These are phyloP conservation scores for Rousettus leschenaultii DNA, from an alignment of 2,113 vertebrate species.

Conservation along the genomic window DNA sequence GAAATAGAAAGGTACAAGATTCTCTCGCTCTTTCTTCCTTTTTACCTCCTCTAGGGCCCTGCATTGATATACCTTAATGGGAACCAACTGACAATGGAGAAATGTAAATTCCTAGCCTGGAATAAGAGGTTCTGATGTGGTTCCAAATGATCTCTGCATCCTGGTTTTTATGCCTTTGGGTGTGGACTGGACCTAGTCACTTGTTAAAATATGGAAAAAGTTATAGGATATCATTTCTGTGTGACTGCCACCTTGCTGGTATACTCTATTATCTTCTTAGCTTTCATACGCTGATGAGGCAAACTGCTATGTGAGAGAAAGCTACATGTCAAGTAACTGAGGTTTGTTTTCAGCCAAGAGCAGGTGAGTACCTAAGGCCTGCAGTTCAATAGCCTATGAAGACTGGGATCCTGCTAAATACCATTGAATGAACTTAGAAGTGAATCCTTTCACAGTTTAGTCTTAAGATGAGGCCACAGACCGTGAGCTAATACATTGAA, in stretches of 20 bases:
- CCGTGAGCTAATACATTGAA: neutral
- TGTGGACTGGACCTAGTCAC: neutral
- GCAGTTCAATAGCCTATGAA: neutral
- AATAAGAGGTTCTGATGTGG: neutral
- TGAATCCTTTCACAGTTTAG: neutral
- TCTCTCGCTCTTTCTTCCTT: neutral
- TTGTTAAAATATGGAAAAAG: neutral
- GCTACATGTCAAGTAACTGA: neutral
- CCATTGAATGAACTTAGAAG: neutral
- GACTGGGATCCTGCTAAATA: neutral
- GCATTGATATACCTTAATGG: neutral
- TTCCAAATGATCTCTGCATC: neutral
- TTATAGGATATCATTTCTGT: neutral
- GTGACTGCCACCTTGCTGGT: neutral
- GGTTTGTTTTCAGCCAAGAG: neutral
- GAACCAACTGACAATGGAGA: neutral
- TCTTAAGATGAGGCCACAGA: neutral
- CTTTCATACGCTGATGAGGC: neutral
- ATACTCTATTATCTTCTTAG: neutral
- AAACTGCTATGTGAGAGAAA: neutral
- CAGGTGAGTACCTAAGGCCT: neutral
- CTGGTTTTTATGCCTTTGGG: neutral
- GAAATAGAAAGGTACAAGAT: neutral
- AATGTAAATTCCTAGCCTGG: neutral
- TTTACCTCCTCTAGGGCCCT: neutral